Conservation (phyloP, 2,113 vertebrate species). For the Ammodytes marinus region DNA sequence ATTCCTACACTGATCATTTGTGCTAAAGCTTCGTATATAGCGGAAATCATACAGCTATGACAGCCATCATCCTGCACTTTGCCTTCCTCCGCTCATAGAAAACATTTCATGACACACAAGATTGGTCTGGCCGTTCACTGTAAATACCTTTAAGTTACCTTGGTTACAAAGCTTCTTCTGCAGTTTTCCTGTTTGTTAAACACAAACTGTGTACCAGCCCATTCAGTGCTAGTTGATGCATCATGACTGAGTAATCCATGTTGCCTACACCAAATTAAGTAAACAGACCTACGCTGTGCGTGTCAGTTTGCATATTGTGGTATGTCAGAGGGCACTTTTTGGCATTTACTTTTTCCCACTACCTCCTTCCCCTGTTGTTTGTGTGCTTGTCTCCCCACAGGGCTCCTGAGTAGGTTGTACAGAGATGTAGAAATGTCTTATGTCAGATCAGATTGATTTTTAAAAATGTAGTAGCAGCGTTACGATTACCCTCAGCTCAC, state of each 20-base stretch:
- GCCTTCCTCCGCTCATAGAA: not conserved
- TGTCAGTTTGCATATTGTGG: not conserved
- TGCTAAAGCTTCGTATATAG: not conserved
- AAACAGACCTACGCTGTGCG: constrained; percentile 22
- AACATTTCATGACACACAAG: not conserved
- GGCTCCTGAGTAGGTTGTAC: constrained; percentile 12
- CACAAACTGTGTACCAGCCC: not conserved
- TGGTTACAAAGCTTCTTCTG: not conserved
- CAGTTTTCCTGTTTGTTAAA: not conserved
- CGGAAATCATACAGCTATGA: constrained; percentile 6
- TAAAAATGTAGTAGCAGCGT: not conserved
- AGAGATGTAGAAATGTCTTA: constrained; percentile 13
- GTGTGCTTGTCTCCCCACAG: not conserved
- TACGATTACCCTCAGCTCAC: not conserved
- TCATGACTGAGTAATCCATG: constrained; percentile 41
- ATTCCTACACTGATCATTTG: not conserved
- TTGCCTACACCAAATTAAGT: constrained; percentile 27
- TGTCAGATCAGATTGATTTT: constrained; percentile 22
- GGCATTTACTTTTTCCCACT: constrained; percentile 40
- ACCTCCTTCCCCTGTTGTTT: constrained; percentile 2
- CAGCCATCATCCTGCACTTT: not conserved
- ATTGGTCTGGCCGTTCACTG: not conserved
- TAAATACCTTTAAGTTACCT: not conserved
- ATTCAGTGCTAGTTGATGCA: constrained; percentile 13
- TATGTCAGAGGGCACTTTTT: constrained; percentile 16